Base-by-base conservation (phyloP, 2,113 vertebrate species). In the Pycnonotus jocosus region DNA sequence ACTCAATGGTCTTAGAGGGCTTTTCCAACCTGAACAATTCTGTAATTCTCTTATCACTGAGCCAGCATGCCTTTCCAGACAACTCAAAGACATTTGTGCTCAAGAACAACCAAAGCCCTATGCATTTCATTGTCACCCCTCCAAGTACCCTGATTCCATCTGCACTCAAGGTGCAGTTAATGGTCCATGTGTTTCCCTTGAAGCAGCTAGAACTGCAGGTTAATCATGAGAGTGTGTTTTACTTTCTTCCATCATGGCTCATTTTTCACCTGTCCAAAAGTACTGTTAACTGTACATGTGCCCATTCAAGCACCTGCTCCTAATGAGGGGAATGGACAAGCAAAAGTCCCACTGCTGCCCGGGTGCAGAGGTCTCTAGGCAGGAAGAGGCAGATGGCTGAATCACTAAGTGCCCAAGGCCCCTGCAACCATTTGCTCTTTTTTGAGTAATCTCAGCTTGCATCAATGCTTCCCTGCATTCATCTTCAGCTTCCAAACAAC, bases 301-400 rank as follows among this genome's bases (percentile, higher is more conserved):
- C 54, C 81, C 78, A 69, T 23, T 94, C 65, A 77, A 65, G 72
- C 57, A 10, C 73, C 72, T 83, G 64, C 69, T 91, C 47, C 62
- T 94, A 97, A 94, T 94, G 88, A 95, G 73, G 40, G 38, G 40
- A 82, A 45, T 5, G 3, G 70, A 71, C 73, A 95, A 96, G 95
- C 81, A 81, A 28, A 45, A 61, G 51, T 48, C 50, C 38, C 42
- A n/a, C n/a, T 2, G 0, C 50, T 60, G 44, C 51, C 48, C 6
- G 4, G 20, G 11, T 37, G 33, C 51, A 13, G 73, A 84, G 50
- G 20, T 72, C 68, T 23, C 57, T 28, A 15, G 23, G 72, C 69
- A 76, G 76, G 47, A 88, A 79, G 40, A 90, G 50, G 42, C 77
- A 86, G 89, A 86, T 87, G 86, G 79, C 25, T 86, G 56, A 45